These are phyloP conservation scores for Phaetusa simplex DNA, from an alignment of 2,113 vertebrate species.

Conservation along the genomic window DNA sequence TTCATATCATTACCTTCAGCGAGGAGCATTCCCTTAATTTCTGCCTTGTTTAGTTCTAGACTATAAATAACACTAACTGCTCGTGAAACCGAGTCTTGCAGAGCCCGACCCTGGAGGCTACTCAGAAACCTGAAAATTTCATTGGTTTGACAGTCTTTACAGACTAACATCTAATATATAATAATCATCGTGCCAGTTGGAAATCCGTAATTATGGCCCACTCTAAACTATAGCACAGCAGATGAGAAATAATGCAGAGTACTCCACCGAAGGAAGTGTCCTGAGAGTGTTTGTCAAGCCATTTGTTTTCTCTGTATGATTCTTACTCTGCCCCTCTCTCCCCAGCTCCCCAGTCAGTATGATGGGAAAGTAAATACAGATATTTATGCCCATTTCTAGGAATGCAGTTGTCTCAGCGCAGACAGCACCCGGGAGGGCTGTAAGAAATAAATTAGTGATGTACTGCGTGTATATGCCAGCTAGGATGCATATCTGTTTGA, in stretches of 20 bases:
- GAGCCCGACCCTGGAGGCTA: slow-evolving; percentile 16
- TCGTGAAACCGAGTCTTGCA: neutral
- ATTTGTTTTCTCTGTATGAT: slow-evolving; percentile 42
- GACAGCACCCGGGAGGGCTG: neutral
- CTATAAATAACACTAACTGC: slow-evolving; percentile 60
- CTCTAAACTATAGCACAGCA: slow-evolving; percentile 34
- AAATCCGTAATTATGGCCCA: slow-evolving; percentile 68
- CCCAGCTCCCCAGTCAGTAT: slow-evolving; percentile 22
- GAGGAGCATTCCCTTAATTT: slow-evolving; percentile 60
- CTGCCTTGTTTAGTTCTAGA: slow-evolving; percentile 52
- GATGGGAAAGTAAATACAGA: slow-evolving; percentile 55
- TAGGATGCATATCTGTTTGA: neutral
- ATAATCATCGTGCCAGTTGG: slow-evolving; percentile 63
- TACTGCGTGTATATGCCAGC: neutral
- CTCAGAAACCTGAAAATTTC: slow-evolving; percentile 29
- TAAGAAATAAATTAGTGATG: slow-evolving; percentile 28
- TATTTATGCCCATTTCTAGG: slow-evolving; percentile 26
- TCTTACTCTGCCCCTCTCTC: slow-evolving; percentile 23
- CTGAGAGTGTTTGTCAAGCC: slow-evolving; percentile 31
- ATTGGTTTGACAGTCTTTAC: slow-evolving; percentile 36
- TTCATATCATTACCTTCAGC: slow-evolving; percentile 44
- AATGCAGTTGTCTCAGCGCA: slow-evolving; percentile 29
- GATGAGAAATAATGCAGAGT: neutral
- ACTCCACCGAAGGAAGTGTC: neutral
- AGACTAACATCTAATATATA: slow-evolving; percentile 22